phyloP scores from a whole-genome alignment of 2,113 vertebrate genomes.

The Miniopterus natalensis region DNA sequence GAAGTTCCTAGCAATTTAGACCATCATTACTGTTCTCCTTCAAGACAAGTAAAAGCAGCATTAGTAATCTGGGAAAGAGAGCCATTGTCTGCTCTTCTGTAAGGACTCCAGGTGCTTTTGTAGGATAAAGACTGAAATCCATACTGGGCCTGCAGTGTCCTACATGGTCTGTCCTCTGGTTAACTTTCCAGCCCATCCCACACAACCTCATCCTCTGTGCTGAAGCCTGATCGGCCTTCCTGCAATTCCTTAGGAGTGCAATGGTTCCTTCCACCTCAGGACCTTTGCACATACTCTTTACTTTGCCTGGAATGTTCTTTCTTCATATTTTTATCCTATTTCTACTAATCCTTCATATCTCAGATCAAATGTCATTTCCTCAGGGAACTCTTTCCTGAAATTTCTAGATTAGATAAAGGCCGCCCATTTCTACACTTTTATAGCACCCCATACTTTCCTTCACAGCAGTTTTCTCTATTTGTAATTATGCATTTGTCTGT shows the following conservation, averaged over 20 bases:
- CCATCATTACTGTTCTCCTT: neutral
- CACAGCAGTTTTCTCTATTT: neutral
- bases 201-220: neutral
- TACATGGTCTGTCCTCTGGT: neutral
- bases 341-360: constrained; percentile 34
- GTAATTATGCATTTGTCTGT: neutral
- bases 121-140: neutral
- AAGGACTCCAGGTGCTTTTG: neutral
- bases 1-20: neutral
- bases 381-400: neutral
- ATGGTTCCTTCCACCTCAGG: neutral
- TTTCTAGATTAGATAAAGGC: neutral
- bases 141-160: neutral
- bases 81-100: neutral
- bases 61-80: neutral
- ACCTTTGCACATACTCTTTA: neutral
- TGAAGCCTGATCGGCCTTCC: neutral
- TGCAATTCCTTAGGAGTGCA: neutral
- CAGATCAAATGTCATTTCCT: constrained; percentile 41
- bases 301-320: neutral
- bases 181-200: neutral
- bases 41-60: neutral
- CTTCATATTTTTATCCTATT: neutral
- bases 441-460: neutral
- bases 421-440: neutral